phyloP scores from a whole-genome alignment of 2,113 vertebrate species.

The Ochotona curzoniae region DNA sequence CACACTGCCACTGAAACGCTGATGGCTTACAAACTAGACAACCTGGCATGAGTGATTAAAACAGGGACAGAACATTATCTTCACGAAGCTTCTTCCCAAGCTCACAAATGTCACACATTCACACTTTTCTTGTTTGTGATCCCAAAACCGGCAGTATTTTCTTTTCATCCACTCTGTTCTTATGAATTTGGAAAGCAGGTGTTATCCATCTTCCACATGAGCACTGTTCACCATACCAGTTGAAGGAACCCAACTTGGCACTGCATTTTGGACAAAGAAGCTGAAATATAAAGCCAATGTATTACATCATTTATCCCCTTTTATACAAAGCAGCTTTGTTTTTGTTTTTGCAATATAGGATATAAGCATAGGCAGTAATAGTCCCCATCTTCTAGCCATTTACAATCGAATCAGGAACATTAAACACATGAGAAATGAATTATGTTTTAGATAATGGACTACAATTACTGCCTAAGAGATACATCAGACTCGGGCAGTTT shows the following conservation, averaged over 20 bases:
- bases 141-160: constrained; percentile 82
- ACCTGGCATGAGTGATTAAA: background rate
- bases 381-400: background rate
- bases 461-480: background rate
- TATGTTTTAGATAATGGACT: background rate
- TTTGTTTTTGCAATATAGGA: background rate
- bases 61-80: background rate
- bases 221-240: constrained; percentile 95
- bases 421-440: background rate
- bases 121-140: constrained; percentile 63
- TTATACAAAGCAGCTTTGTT: background rate
- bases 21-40: background rate
- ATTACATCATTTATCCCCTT: constrained; percentile 20
- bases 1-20: constrained; percentile 14
- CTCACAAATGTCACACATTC: background rate
- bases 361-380: background rate
- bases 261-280: constrained; percentile 96
- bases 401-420: background rate
- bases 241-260: constrained; percentile 95
- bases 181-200: constrained; percentile 96
- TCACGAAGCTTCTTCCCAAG: background rate
- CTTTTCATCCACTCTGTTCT: constrained; percentile 94
- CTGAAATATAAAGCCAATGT: constrained; percentile 83
- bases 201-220: constrained; percentile 97
- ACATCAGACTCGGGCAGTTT: background rate